Evolutionary conservation across 2,888 invertebrate species (phyloP).

Genomic region (Parnassius smintheus): DNA sequence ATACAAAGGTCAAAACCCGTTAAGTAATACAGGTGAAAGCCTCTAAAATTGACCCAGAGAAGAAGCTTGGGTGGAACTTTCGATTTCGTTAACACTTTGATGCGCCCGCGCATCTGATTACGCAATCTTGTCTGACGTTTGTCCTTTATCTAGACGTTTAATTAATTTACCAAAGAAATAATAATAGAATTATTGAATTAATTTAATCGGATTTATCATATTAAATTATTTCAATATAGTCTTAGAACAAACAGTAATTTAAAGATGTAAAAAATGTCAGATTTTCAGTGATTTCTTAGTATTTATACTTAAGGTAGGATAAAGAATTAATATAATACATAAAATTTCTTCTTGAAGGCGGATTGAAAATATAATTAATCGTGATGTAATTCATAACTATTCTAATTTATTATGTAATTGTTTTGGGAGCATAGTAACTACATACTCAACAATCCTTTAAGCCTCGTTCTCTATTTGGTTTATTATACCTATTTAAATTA

Average conservation of each 20-base stretch:
- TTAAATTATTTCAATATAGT: too few species aligned
- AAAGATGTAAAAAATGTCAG: too few species aligned
- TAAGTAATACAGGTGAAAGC: slow-evolving; percentile 68
- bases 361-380: neutral
- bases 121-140: slow-evolving; percentile 37
- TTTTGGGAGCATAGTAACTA: neutral
- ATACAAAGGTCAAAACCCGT: slow-evolving; percentile 54
- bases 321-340: too few species aligned
- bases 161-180: slow-evolving; percentile 5
- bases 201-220: too few species aligned
- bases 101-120: slow-evolving; percentile 36
- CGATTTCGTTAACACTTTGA: slow-evolving; percentile 47
- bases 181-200: neutral
- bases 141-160: slow-evolving; percentile 51
- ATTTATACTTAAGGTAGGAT: too few species aligned
- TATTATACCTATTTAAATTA: slow-evolving; percentile 35
- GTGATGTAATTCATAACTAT: neutral
- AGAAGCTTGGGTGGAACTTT: slow-evolving; percentile 58
- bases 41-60: slow-evolving; percentile 54
- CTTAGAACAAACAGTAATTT: too few species aligned
- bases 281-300: too few species aligned
- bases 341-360: too few species aligned
- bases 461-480: slow-evolving; percentile 14
- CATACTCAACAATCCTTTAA: neutral
- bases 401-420: slow-evolving; percentile 2